Evolutionary conservation across 2,888 invertebrate genomes (phyloP).

Genomic region (Eupelmus urozonus): DNA sequence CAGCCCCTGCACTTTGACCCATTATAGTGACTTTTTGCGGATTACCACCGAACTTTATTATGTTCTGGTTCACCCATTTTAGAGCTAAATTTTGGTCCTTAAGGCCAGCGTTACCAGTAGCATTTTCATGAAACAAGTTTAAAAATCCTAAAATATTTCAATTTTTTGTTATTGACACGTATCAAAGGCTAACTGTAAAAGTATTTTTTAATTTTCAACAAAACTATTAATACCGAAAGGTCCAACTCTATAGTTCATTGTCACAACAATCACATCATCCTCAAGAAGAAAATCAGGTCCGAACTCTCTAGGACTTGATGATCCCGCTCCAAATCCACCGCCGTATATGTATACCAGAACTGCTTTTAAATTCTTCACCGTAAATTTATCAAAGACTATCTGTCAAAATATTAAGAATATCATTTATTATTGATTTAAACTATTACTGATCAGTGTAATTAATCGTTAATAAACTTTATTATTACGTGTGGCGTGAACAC

Average conservation of each 20-base stretch:
- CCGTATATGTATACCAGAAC: conserved; percentile 62
- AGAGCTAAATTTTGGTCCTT: conserved; percentile 79
- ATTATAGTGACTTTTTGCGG: conserved; percentile 70
- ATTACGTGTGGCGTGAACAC: conserved; percentile 60
- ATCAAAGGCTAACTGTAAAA: neutral
- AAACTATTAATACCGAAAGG: conserved; percentile 46
- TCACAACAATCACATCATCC: conserved; percentile 57
- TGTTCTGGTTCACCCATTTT: conserved; percentile 78
- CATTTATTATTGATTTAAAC: too few species aligned
- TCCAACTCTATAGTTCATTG: conserved; percentile 58
- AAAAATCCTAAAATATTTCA: conserved; percentile 55
- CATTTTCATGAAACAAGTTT: conserved; percentile 56
- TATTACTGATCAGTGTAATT: neutral
- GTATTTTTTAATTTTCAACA: neutral
- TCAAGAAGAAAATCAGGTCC: conserved; percentile 60
- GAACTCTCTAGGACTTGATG: conserved; percentile 17
- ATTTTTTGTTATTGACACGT: neutral
- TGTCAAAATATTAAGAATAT: neutral
- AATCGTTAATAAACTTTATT: neutral
- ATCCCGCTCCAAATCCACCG: conserved; percentile 56
- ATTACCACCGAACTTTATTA: conserved; percentile 65
- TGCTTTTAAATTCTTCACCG: conserved; percentile 35
- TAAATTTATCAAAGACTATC: neutral
- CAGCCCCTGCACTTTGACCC: conserved; percentile 80
- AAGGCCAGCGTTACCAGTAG: conserved; percentile 62